A percentile compares a stretch with the other conserved stretches of the same genome.
These are phyloP conservation scores for Allobates femoralis DNA, from an alignment of 2,797 vertebrate species.

Conservation along the genomic window DNA sequence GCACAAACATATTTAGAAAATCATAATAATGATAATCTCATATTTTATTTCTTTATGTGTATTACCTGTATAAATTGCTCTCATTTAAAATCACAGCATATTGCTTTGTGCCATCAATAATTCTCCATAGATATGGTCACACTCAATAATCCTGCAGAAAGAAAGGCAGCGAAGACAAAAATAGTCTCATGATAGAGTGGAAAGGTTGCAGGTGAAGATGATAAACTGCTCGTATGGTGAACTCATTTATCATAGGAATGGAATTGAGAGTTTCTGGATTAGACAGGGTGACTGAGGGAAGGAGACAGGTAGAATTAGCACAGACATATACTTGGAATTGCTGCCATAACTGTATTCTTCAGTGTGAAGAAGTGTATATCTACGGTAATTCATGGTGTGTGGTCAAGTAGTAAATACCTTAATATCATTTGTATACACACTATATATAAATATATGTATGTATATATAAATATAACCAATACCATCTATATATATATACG, in stretches of 20 bases:
- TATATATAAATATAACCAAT: background rate
- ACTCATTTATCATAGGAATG: constrained; percentile 16
- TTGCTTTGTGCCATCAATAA: constrained; percentile 12
- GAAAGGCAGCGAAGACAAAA: constrained; percentile 16
- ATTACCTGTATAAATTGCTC: background rate
- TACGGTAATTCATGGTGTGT: background rate
- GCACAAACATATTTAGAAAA: background rate
- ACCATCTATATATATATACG: no score
- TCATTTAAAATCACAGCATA: background rate
- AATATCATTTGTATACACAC: background rate
- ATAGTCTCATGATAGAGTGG: constrained; percentile 41
- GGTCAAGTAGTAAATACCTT: background rate
- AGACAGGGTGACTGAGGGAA: constrained; percentile 4
- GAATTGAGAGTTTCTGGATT: constrained; percentile 20
- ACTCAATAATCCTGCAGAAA: constrained; percentile 13
- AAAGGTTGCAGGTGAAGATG: constrained; percentile 38
- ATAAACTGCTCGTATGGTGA: constrained; percentile 14
- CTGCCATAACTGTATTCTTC: constrained; percentile 4
- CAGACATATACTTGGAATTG: background rate
- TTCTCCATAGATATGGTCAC: constrained; percentile 15
- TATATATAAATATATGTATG: no score
- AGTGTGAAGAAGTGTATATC: background rate
- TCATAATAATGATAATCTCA: background rate
- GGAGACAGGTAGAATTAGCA: constrained; percentile 35
- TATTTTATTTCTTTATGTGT: background rate